Conservation (phyloP, 2,888 invertebrate genomes). For the Pristionchus entomophagus region DNA sequence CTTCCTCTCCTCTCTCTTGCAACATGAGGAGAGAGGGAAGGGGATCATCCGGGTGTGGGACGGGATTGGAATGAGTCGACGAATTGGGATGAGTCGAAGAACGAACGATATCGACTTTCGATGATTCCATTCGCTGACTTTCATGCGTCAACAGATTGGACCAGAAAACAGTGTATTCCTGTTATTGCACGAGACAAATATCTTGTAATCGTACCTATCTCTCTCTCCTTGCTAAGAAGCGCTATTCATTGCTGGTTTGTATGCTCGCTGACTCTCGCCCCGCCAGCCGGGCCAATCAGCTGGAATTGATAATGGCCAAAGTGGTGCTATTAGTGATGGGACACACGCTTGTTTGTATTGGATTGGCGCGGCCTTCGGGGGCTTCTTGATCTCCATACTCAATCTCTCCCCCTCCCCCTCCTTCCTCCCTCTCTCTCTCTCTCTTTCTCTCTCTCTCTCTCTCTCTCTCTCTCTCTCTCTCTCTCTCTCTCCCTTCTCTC, state of each 20-base stretch:
- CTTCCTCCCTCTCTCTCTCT: too few species aligned
- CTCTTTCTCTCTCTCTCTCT: not conserved
- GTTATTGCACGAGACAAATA: too few species aligned
- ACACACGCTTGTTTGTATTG: slow-evolving; percentile 4
- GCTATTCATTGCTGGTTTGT: too few species aligned
- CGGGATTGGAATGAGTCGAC: too few species aligned
- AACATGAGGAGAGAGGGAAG: not conserved
- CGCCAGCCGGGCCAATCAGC: not conserved
- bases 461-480: not conserved
- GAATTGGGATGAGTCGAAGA: too few species aligned
- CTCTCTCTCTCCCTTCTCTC: not conserved
- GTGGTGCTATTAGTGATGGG: not conserved
- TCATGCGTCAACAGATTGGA: too few species aligned
- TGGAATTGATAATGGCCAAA: not conserved
- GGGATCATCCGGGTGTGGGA: not conserved
- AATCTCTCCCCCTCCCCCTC: not conserved
- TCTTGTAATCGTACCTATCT: too few species aligned
- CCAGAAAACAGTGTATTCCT: too few species aligned
- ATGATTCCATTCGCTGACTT: too few species aligned
- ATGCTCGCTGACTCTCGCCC: not conserved
- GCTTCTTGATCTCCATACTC: slow-evolving; percentile 19
- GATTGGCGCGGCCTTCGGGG: slow-evolving; percentile 9
- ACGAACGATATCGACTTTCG: too few species aligned
- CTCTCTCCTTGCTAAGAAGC: too few species aligned
- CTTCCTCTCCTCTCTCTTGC: not conserved